Percentiles rank a stretch among this genome's conserved stretches.
Evolutionary conservation across 2,113 vertebrate species (phyloP).

Genomic region (Muntiacus reevesi): DNA sequence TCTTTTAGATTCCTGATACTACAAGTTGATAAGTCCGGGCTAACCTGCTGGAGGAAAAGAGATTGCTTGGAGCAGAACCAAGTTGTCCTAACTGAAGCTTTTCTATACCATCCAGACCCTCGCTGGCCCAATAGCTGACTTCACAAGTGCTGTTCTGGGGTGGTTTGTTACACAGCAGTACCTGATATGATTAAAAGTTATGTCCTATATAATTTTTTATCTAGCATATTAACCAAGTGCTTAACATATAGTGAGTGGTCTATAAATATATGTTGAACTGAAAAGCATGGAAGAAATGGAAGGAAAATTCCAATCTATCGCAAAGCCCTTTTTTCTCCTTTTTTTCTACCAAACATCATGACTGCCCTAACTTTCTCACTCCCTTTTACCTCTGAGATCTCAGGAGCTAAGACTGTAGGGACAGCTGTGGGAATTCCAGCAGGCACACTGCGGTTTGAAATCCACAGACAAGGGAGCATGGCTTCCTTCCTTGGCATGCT

Average conservation of each 20-base stretch:
- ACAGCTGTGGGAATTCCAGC: conserved; percentile 32
- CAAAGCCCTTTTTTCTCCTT: background rate
- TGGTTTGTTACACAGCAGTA: background rate
- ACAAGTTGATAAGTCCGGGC: background rate
- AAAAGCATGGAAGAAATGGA: background rate
- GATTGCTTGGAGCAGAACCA: background rate
- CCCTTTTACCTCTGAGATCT: background rate
- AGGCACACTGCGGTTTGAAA: conserved; percentile 52
- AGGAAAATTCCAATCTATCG: background rate
- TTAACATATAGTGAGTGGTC: background rate
- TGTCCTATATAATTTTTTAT: background rate
- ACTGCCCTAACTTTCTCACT: background rate
- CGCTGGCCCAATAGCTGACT: background rate
- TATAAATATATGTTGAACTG: background rate
- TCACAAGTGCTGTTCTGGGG: background rate
- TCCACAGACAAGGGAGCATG: conserved; percentile 42
- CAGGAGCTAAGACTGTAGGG: background rate
- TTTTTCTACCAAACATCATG: background rate
- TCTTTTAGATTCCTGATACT: background rate
- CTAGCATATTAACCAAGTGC: background rate
- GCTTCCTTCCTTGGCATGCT: conserved; percentile 48
- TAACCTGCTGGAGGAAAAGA: background rate
- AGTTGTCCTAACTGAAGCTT: background rate
- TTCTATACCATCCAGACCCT: background rate
- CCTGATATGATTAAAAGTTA: background rate